These are phyloP conservation scores for Siderastrea siderea DNA, from an alignment of 92 coral and sea anemone species.

Conservation along the genomic window DNA sequence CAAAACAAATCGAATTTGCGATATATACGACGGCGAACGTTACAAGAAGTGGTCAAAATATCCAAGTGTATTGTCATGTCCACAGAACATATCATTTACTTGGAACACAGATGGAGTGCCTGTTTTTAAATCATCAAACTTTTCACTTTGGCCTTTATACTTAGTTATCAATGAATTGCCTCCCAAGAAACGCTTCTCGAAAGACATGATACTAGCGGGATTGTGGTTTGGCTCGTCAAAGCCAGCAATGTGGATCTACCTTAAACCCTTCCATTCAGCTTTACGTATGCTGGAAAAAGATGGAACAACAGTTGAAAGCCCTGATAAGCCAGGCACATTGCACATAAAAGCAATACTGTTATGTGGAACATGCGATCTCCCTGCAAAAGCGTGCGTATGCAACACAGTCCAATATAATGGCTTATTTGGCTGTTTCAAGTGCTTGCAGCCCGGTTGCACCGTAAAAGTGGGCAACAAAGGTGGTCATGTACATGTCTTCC, in stretches of 20 bases:
- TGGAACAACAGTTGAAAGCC: conserved; percentile 26
- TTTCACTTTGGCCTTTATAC: conserved; percentile 53
- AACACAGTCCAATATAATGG: conserved; percentile 46
- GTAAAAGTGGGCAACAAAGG: conserved; percentile 30
- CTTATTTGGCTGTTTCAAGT: conserved; percentile 54
- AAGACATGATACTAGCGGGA: conserved; percentile 45
- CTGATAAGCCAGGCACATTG: neutral
- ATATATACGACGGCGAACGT: conserved; percentile 22
- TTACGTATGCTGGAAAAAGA: conserved; percentile 7
- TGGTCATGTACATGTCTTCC: conserved; percentile 35
- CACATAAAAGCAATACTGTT: conserved; percentile 25
- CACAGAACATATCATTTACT: conserved; percentile 27
- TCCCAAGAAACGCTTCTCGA: conserved; percentile 24
- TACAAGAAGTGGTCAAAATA: conserved; percentile 1
- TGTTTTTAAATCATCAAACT: conserved; percentile 43
- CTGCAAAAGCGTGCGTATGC: conserved; percentile 48
- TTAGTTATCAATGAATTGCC: conserved; percentile 47
- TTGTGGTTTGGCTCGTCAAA: conserved; percentile 59
- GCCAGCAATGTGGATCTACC: conserved; percentile 34
- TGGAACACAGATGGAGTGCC: conserved; percentile 55
- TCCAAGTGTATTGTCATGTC: conserved; percentile 1
- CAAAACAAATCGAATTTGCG: neutral
- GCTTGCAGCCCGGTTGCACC: conserved; percentile 49
- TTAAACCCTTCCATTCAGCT: conserved; percentile 45
- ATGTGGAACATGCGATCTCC: conserved; percentile 54